Percentiles rank a stretch among this genome's conserved stretches.
Evolutionary conservation across 35 echinoderm and acorn worm species (phyloP).

Genomic region (Amphiura filiformis): DNA sequence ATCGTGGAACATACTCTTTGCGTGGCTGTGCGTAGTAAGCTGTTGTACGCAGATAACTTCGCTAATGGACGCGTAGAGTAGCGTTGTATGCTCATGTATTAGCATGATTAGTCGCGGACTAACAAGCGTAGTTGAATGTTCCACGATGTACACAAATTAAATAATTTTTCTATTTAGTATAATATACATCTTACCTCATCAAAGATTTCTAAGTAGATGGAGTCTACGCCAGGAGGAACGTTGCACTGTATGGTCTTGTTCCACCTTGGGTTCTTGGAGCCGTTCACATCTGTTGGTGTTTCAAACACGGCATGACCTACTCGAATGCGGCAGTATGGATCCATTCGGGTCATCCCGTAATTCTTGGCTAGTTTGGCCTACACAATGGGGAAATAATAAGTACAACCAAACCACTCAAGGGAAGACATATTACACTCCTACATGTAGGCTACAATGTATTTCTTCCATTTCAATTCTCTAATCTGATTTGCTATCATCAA

Average conservation of each 20-base stretch:
- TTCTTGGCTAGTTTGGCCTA: slow-evolving; percentile 97
- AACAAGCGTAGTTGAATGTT: too few relatives aligned
- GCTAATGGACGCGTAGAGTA: too few relatives aligned
- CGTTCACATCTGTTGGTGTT: slow-evolving; percentile 92
- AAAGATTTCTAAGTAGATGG: slow-evolving; percentile 94
- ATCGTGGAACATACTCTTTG: too few relatives aligned
- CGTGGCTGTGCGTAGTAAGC: too few relatives aligned
- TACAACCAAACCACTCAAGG: background rate
- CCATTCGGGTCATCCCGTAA: slow-evolving; percentile 95
- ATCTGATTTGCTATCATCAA: background rate
- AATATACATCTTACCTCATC: slow-evolving; percentile 69
- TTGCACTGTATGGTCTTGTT: slow-evolving; percentile 99
- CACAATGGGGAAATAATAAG: background rate
- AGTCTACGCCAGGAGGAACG: slow-evolving; percentile 74
- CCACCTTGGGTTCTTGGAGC: slow-evolving; percentile 96
- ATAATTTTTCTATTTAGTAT: too few relatives aligned
- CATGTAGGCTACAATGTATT: background rate
- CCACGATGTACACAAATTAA: too few relatives aligned
- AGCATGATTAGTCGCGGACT: too few relatives aligned
- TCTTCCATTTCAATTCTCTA: background rate
- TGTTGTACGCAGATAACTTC: too few relatives aligned
- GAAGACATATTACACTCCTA: background rate
- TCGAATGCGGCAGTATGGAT: slow-evolving; percentile 93
- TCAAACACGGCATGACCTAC: slow-evolving; percentile 99
- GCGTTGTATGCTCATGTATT: too few relatives aligned